Evolutionary conservation across 2,797 vertebrate species (phyloP).

Genomic region (Hypotaenidia philippensis): DNA sequence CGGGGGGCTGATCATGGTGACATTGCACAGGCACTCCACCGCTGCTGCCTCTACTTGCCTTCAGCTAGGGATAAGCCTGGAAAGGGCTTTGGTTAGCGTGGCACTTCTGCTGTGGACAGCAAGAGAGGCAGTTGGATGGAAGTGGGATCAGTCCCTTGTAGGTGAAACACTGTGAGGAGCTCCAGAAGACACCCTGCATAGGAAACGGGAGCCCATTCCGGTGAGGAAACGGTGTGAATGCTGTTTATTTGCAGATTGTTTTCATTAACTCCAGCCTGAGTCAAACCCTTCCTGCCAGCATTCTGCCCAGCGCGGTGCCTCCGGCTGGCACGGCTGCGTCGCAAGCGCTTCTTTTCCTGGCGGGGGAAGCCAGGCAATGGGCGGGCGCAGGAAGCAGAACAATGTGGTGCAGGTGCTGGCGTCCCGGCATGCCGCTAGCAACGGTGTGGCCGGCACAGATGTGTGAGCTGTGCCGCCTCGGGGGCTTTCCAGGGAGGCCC

Average conservation of each 20-base stretch:
- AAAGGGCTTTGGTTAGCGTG: accelerated
- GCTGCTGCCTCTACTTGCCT: accelerated
- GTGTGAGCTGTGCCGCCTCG: not conserved
- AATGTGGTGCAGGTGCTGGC: not conserved
- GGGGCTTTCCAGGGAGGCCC: constrained; percentile 50
- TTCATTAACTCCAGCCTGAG: not conserved
- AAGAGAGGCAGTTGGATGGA: accelerated
- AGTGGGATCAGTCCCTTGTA: not conserved
- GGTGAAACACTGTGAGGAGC: not conserved
- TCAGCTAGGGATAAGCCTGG: not conserved
- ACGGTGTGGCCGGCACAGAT: not conserved
- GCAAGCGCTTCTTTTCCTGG: not conserved
- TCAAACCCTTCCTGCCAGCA: constrained; percentile 56
- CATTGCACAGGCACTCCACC: accelerated
- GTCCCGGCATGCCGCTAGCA: not conserved
- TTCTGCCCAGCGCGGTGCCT: not conserved
- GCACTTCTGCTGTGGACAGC: not conserved
- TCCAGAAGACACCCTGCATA: not conserved
- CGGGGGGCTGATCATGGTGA: accelerated
- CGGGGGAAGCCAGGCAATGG: not conserved
- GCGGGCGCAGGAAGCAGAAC: constrained; percentile 32
- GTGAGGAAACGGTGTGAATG: not conserved
- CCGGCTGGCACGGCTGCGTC: not conserved
- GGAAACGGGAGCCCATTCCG: not conserved
- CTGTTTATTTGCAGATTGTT: constrained; percentile 32